Percentiles rank a stretch among this genome's conserved stretches.
Conservation (phyloP, 2,113 vertebrate genomes). For the Furnarius figulus region DNA sequence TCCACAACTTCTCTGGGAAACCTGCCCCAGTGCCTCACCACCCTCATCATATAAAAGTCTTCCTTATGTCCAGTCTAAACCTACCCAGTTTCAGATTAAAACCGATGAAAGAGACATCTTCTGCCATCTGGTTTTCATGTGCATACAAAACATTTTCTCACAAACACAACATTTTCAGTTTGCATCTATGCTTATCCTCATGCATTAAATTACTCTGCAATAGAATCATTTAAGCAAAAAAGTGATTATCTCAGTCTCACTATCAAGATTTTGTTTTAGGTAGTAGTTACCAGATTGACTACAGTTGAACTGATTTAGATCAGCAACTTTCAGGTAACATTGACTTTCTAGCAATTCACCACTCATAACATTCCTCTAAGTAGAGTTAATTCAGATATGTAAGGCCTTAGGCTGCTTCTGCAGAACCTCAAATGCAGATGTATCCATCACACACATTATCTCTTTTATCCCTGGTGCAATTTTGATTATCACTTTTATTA, state of each 20-base stretch:
- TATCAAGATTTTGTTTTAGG: neutral
- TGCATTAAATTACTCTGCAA: neutral
- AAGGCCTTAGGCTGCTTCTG: neutral
- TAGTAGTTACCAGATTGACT: neutral
- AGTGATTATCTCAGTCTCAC: neutral
- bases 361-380: neutral
- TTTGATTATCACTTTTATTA: neutral
- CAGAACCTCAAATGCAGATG: neutral
- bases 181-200: neutral
- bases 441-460: rapidly evolving
- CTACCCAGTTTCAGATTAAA: neutral
- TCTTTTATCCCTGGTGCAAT: neutral
- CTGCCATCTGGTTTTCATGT: neutral
- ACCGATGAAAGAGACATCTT: neutral
- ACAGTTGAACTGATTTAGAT: neutral
- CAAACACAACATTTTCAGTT: neutral
- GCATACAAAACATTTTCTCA: neutral
- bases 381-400: neutral
- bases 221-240: neutral
- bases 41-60: neutral
- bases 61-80: neutral
- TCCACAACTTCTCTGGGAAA: neutral
- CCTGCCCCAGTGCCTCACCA: rapidly evolving
- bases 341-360: neutral
- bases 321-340: neutral